A percentile compares a stretch with the other conserved stretches of the same genome.
Evolutionary conservation across 2,113 vertebrate genomes (phyloP).

Genomic region (Callipepla squamata): DNA sequence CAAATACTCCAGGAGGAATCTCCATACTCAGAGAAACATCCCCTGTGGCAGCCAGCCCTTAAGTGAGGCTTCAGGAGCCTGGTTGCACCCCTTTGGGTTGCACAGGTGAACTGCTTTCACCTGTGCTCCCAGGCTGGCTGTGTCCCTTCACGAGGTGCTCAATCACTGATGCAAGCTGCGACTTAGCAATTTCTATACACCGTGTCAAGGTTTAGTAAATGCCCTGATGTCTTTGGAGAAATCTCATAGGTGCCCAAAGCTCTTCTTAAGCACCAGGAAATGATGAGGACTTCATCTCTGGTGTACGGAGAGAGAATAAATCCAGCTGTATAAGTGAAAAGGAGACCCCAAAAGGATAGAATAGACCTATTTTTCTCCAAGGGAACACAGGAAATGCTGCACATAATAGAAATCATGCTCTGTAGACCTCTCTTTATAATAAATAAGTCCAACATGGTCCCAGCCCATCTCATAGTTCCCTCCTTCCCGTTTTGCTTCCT

Average conservation of each 20-base stretch:
- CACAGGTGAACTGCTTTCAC: too few species aligned
- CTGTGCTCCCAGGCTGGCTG: too few species aligned
- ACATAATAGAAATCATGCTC: background rate
- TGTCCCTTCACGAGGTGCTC: too few species aligned
- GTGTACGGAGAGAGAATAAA: background rate
- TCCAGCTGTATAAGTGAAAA: background rate
- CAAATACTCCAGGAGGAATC: too few species aligned
- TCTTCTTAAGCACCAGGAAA: conserved; percentile 7
- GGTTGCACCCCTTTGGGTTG: too few species aligned
- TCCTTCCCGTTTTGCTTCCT: background rate
- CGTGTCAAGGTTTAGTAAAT: background rate
- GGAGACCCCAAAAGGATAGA: background rate
- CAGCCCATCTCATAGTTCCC: background rate
- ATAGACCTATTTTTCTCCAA: background rate
- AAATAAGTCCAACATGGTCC: background rate
- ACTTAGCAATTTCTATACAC: too few species aligned
- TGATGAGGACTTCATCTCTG: background rate
- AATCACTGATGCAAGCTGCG: too few species aligned
- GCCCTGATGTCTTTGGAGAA: background rate
- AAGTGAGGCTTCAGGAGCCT: too few species aligned
- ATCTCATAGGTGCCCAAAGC: background rate
- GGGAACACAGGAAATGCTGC: background rate
- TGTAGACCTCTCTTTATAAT: background rate
- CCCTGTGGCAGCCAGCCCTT: too few species aligned
- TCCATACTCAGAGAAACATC: too few species aligned